Conservation (phyloP, 2,113 vertebrate genomes). For the Hiodon alosoides region DNA sequence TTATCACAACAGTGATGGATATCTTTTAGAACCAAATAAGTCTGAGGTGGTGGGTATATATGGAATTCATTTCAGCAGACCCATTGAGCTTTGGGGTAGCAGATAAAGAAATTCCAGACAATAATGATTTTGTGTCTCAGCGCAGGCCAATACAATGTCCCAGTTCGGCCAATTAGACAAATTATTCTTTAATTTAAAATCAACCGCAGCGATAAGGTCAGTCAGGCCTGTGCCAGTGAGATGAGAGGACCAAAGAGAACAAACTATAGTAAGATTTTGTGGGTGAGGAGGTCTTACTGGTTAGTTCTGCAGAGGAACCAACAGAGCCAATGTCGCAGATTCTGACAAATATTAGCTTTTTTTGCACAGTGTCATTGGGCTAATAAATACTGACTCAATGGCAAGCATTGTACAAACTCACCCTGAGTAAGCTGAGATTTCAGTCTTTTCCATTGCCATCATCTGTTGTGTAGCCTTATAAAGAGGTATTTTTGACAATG, state of each 20-base stretch:
- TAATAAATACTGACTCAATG: background rate
- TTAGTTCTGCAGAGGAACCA: background rate
- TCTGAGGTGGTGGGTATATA: background rate
- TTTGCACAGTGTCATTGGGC: background rate
- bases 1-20: background rate
- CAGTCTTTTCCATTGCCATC: background rate
- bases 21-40: background rate
- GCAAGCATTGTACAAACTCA: background rate
- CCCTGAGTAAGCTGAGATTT: background rate
- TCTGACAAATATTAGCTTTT: background rate
- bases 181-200: slow-evolving; percentile 17
- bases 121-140: background rate
- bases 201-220: slow-evolving; percentile 3
- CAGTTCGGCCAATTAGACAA: slow-evolving; percentile 20
- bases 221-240: background rate
- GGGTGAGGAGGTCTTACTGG: background rate
- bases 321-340: background rate
- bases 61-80: background rate
- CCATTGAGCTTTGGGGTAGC: background rate
- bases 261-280: too few species aligned
- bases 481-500: too few species aligned
- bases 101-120: background rate
- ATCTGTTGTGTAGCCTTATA: too few species aligned
- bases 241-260: background rate
- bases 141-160: background rate